Conservation (phyloP, 2,113 vertebrate species). For the Galemys pyrenaicus region DNA sequence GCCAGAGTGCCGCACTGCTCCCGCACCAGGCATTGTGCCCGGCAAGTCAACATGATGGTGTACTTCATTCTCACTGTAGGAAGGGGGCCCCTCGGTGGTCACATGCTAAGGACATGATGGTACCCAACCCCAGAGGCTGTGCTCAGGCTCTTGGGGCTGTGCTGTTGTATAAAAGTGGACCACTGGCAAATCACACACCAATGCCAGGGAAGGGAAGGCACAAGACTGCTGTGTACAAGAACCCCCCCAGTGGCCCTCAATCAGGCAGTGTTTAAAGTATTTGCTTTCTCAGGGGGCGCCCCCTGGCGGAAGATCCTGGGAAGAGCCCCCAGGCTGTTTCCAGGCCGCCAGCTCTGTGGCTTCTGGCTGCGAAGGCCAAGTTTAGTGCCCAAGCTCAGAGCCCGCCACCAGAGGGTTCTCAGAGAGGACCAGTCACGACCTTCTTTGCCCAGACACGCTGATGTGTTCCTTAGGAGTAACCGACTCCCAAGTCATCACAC, state of each 20-base stretch:
- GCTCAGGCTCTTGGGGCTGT: not conserved
- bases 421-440: not conserved
- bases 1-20: not conserved
- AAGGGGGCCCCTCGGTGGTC: not conserved
- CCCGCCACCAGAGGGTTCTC: not conserved
- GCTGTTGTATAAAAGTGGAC: not conserved
- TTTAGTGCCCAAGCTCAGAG: not conserved
- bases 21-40: no score
- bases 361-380: not conserved
- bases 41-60: not conserved
- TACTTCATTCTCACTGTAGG: not conserved
- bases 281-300: no score
- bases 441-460: not conserved
- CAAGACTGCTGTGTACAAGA: not conserved
- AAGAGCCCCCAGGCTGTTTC: no score
- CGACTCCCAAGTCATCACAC: not conserved
- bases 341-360: not conserved
- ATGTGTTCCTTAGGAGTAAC: not conserved
- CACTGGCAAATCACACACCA: not conserved
- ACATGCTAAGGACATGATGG: not conserved
- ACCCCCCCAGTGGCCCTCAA: not conserved
- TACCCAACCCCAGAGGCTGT: no score
- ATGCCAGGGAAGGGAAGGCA: not conserved
- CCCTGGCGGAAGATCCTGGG: not conserved
- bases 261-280: no score